Base-by-base conservation (phyloP, 2,113 vertebrate genomes). In the Centropristis striata region DNA sequence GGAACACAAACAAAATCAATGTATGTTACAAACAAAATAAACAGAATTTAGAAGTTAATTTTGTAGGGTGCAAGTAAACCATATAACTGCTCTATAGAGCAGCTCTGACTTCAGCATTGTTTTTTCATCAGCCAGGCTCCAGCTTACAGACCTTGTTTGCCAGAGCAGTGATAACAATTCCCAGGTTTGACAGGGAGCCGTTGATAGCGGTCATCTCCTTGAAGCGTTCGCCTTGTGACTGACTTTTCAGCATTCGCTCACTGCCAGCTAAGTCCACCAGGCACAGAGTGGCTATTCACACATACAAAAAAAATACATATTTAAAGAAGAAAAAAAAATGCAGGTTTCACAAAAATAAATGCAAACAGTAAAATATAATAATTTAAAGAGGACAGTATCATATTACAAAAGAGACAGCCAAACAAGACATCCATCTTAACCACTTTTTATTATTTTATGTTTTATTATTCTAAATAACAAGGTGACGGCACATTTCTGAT, bases 191-290 rank as follows among this genome's bases (percentile, higher is more conserved):
- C 80, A 99, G 95, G 0, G 98, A 99, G 78, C 95, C 93, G 91
- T 99, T 99, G 93, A 99, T 99, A 90, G 97, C 95, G 7, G 98
- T 98, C 0, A 98, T 98, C 90, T 99, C 98, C 0, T 98, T 97
- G 80, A 99, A 96, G 25, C 98, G 95, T 41, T 95, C 97, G 4
- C 98, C 98, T 87, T 98, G 97, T 0, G 97, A 97, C 0, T 98
- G 97, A 0, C 97, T 98, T 76, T 98, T 96, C 75, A 97, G 88
- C 44, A 99, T 95, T 0, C 98, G 94, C 93, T 99, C 98, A 0
- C 98, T 99, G 5, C 98, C 98, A 0, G 98, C 98, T 95, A 99
- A 82, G 86, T 99, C 98, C 86, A 99, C 97, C 84, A 99, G 83
- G 86, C 98, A 99, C 85, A 99, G 93, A 80, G 96, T 96, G 59